phyloP scores from a whole-genome alignment of 2,797 vertebrate species.

The Hypotaenidia okinawae region DNA sequence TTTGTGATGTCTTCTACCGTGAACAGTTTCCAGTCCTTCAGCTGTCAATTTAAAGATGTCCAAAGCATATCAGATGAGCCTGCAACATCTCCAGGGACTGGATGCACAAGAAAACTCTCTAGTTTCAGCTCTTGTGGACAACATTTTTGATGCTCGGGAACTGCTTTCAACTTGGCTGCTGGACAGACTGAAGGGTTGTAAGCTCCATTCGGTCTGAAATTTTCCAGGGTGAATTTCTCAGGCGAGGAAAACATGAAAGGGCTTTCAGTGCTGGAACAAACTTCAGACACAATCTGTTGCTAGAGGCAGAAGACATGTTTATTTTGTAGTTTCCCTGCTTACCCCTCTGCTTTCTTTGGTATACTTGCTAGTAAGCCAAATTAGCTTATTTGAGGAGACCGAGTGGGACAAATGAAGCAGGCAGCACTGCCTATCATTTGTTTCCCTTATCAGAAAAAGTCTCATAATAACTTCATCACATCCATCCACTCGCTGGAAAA shows the following conservation, averaged over 20 bases:
- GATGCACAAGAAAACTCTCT: not conserved
- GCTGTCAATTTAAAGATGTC: not conserved
- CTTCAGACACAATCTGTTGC: conserved; percentile 22
- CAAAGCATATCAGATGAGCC: not conserved
- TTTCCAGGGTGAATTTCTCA: conserved; percentile 54
- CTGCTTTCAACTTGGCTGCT: not conserved
- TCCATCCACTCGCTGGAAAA: not conserved
- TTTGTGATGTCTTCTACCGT: not conserved
- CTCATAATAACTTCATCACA: not conserved
- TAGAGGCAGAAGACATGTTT: conserved; percentile 45
- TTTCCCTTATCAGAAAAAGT: not conserved
- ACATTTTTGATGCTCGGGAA: not conserved
- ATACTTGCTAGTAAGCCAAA: not conserved
- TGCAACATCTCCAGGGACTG: not conserved
- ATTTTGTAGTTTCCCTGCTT: conserved; percentile 10
- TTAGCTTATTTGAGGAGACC: not conserved
- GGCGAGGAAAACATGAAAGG: conserved; percentile 18
- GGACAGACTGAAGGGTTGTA: not conserved
- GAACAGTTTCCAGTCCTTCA: not conserved
- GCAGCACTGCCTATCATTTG: not conserved
- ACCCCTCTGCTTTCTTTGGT: not conserved
- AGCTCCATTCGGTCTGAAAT: not conserved
- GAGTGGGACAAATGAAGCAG: not conserved
- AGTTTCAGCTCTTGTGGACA: not conserved
- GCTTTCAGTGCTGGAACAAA: conserved; percentile 20